phyloP scores from a whole-genome alignment of 2,888 invertebrate genomes.

The Campoplex nolae region DNA sequence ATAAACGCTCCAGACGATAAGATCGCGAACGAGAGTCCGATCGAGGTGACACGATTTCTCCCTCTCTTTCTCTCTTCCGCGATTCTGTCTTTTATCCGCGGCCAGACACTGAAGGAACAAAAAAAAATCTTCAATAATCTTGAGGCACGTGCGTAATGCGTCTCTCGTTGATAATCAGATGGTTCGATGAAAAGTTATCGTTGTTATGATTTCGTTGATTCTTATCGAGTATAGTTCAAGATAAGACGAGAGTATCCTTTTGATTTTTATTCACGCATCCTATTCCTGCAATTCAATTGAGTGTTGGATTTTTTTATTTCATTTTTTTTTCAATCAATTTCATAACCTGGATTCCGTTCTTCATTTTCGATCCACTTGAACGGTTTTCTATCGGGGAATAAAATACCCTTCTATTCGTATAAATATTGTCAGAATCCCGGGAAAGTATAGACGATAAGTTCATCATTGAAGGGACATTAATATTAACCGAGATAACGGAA shows the following conservation, averaged over 20 bases:
- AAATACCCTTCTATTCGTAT: too few relatives aligned
- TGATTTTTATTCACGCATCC: background rate
- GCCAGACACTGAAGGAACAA: background rate
- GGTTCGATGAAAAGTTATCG: background rate
- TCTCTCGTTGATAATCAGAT: constrained; percentile 3
- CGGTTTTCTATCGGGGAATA: too few relatives aligned
- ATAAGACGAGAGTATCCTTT: background rate
- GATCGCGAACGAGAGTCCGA: constrained; percentile 50
- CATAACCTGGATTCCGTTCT: background rate
- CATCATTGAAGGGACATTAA: too few relatives aligned
- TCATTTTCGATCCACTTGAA: too few relatives aligned
- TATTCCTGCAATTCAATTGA: background rate
- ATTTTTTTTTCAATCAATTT: background rate
- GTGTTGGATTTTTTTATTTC: background rate
- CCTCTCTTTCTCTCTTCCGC: background rate
- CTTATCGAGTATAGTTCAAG: background rate
- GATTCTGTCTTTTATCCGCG: constrained; percentile 28
- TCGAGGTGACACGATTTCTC: constrained; percentile 49
- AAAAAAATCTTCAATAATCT: constrained; percentile 31
- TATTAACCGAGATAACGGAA: too few relatives aligned
- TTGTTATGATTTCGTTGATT: background rate
- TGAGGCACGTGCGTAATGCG: constrained; percentile 37
- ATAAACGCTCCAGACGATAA: constrained; percentile 57
- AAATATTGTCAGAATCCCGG: too few relatives aligned
- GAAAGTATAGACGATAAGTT: too few relatives aligned